phyloP scores from a whole-genome alignment of 53 echinoderm and acorn worm species.

The Zoroaster sp. region DNA sequence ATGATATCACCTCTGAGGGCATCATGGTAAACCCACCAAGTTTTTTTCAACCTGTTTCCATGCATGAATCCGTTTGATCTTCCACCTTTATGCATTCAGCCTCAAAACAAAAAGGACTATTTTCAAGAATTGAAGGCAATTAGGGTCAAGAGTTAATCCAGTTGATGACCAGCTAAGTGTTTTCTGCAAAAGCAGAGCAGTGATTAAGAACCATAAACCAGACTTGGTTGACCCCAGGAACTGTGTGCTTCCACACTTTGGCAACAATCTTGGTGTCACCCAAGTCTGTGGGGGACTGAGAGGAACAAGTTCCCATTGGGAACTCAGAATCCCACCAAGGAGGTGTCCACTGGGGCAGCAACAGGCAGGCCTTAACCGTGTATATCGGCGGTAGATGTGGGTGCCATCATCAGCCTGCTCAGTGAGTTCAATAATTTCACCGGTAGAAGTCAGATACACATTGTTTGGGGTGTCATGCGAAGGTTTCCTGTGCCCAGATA shows the following conservation, averaged over 20 bases:
- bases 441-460: conserved; percentile 17
- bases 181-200: conserved; percentile 26
- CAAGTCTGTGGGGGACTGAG: conserved; percentile 17
- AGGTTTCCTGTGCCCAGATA: conserved; percentile 8
- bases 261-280: conserved; percentile 36
- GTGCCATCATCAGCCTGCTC: conserved; percentile 37
- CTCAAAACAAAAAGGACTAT: conserved; percentile 24
- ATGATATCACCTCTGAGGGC: no score
- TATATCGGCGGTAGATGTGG: conserved; percentile 30
- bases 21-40: no score
- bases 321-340: conserved; percentile 41
- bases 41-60: no score
- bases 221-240: conserved; percentile 5
- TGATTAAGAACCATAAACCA: conserved; percentile 36
- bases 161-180: conserved; percentile 25
- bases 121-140: conserved; percentile 8
- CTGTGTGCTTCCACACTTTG: conserved; percentile 29
- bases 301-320: conserved; percentile 40
- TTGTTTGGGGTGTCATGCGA: conserved; percentile 18
- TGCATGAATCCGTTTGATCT: conserved; percentile 4
- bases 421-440: conserved; percentile 20
- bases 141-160: conserved; percentile 16
- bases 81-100: conserved; percentile 16
- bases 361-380: conserved; percentile 30
- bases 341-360: conserved; percentile 11